Evolutionary conservation across 2,113 vertebrate species (phyloP), one percentile per base, ranked within the genome.

Genomic region (Labrus mixtus): DNA sequence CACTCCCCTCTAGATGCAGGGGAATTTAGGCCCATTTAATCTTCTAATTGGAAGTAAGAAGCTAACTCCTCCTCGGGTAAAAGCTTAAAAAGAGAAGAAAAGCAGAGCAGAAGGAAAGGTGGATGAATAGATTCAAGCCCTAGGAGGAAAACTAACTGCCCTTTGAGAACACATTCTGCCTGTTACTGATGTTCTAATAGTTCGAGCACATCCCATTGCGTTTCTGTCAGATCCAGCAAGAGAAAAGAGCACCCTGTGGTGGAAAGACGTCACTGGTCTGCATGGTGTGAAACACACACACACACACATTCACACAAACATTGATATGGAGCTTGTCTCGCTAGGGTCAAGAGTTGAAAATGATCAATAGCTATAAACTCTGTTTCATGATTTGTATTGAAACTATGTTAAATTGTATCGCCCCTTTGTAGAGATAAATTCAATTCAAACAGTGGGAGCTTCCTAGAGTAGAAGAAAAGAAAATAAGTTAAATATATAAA

Each of bases 11-110:
- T 23, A 45, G 64, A 45, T 90, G 83, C 83, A 76, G 78, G 83
- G 86, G 86, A 86, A 85, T 89, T 73, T 84, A 86, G 82, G 68
- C 58, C 56, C 83, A 83, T 86, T 92, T 82, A 82, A 73, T 83
- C 73, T 76, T 61, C 82, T 90, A 89, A 90, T 82, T 90, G 79
- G 76, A 87, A 87, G 76, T 78, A 33, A 79, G 73, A 82, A 10
- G 54, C 69, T 23, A 59, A 71, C 58, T 43, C 46, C 67, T 83
- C 72, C 75, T 83, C 45, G 73, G 68, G 72, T 8, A 11, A 74
- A 73, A 67, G 58, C 23, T 33, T 15, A 20, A 20, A 20, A 43
- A 10, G 13, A 58, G 67, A 1, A 0, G 0, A 71, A 6, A 56
- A 45, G 59, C 0, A 20, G 48, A 68, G 19, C 22, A 57, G 68